Evolutionary conservation across 2,888 invertebrate species (phyloP).

Genomic region (Eristalis tenax): DNA sequence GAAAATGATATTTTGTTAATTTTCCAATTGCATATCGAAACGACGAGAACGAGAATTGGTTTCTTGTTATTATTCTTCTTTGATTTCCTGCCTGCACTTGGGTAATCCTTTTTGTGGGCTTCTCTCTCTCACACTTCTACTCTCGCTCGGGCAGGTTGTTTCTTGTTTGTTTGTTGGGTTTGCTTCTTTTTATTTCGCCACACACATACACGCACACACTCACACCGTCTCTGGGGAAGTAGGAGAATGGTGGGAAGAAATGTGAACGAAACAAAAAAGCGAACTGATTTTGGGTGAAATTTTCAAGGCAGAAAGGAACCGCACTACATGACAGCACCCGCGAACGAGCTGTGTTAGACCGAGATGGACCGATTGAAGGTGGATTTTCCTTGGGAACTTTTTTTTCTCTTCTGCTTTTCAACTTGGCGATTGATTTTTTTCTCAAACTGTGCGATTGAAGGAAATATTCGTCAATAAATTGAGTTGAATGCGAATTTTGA

Average conservation of each 20-base stretch:
- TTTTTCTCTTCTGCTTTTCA: conserved; percentile 33
- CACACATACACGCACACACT: conserved; percentile 7
- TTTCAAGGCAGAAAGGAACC: conserved; percentile 54
- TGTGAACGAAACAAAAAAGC: conserved; percentile 28
- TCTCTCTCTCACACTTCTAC: conserved; percentile 38
- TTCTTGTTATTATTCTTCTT: conserved; percentile 12
- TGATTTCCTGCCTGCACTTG: conserved; percentile 50
- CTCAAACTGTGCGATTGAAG: conserved; percentile 30
- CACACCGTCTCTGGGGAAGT: conserved; percentile 10
- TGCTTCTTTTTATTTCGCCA: conserved; percentile 52
- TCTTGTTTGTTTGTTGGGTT: conserved; percentile 68
- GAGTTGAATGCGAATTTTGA: neutral
- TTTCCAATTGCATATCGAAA: conserved; percentile 59
- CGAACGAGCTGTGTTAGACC: conserved; percentile 46
- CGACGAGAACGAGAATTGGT: conserved; percentile 31
- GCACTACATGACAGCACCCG: conserved; percentile 42
- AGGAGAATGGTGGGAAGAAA: conserved; percentile 25
- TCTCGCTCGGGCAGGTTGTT: conserved; percentile 60
- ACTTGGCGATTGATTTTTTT: conserved; percentile 70
- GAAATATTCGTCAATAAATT: conserved; percentile 26
- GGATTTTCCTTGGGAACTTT: conserved; percentile 53
- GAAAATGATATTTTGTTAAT: conserved; percentile 49
- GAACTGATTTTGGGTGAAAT: conserved; percentile 53
- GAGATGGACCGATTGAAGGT: conserved; percentile 55
- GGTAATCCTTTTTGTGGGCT: conserved; percentile 51